Evolutionary conservation across 2,797 vertebrate genomes (phyloP).

Genomic region (Malurus leucopterus): DNA sequence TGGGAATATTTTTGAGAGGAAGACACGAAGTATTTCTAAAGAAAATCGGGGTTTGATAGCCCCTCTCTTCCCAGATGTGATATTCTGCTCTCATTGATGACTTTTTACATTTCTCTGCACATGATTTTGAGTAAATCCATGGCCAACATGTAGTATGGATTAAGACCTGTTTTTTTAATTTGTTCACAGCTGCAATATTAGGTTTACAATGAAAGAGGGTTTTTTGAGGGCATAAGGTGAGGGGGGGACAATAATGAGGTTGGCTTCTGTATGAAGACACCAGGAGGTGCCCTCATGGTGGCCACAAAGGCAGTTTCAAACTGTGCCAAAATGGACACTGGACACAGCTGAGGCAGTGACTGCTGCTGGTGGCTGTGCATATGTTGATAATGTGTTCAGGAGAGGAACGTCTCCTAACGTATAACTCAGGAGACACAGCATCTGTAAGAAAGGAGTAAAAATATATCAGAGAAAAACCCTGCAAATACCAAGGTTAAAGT

Average conservation of each 20-base stretch:
- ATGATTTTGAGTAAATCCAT: not conserved
- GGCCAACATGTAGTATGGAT: not conserved
- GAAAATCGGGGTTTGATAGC: not conserved
- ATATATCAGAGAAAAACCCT: not conserved
- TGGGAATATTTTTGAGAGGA: not conserved
- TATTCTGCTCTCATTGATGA: not conserved
- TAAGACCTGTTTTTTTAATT: not conserved
- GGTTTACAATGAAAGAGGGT: not conserved
- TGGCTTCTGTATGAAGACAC: not conserved
- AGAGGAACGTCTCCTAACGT: rapidly evolving
- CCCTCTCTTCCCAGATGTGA: not conserved
- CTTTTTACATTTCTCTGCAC: not conserved
- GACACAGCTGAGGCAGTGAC: not conserved
- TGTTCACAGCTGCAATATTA: not conserved
- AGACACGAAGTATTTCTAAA: not conserved
- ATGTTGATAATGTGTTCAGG: rapidly evolving
- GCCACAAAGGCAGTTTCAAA: not conserved
- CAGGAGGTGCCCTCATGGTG: not conserved
- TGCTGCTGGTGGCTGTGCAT: not conserved
- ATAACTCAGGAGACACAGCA: too few relatives aligned
- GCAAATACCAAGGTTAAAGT: not conserved
- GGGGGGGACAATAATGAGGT: rapidly evolving
- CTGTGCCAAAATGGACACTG: not conserved
- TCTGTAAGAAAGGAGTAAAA: not conserved
- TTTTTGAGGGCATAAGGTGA: not conserved